These are phyloP conservation scores for Nothura maculosa DNA, from an alignment of 2,797 vertebrate genomes.

Conservation along the genomic window DNA sequence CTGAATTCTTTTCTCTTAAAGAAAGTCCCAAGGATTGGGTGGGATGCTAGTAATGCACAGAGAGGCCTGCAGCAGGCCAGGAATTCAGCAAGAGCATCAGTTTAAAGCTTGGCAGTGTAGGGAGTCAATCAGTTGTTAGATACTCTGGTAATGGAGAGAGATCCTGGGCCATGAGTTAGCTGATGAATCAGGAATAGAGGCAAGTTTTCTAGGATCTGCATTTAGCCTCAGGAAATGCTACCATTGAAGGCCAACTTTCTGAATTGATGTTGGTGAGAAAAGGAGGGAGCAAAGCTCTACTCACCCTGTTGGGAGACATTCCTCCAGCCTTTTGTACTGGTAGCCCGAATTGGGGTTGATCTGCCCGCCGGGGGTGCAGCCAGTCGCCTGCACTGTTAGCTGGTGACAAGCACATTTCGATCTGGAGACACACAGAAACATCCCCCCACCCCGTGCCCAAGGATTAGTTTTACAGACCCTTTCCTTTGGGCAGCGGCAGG, in stretches of 20 bases:
- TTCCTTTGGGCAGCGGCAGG: background rate
- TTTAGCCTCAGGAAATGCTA: fast-evolving
- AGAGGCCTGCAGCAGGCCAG: background rate
- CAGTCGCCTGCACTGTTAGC: conserved; percentile 94
- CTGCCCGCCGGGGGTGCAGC: conserved; percentile 92
- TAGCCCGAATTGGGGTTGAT: conserved; percentile 91
- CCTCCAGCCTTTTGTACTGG: conserved; percentile 93
- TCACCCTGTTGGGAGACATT: conserved; percentile 97
- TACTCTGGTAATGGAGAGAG: fast-evolving
- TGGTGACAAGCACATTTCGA: conserved; percentile 97
- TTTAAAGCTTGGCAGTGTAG: background rate
- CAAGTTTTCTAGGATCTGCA: fast-evolving
- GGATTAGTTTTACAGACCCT: fast-evolving
- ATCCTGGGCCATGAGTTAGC: fast-evolving
- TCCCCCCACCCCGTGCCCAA: fast-evolving
- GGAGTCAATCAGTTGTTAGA: background rate
- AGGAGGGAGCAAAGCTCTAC: background rate
- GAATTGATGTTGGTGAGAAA: background rate
- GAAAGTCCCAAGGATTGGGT: fast-evolving
- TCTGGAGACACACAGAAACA: conserved; percentile 70
- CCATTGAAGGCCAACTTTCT: background rate
- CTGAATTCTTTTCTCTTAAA: background rate
- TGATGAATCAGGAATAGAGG: background rate
- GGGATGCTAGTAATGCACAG: fast-evolving
- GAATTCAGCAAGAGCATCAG: background rate